Evolutionary conservation across 2,888 invertebrate genomes (phyloP).

Genomic region (Erannis defoliaria): DNA sequence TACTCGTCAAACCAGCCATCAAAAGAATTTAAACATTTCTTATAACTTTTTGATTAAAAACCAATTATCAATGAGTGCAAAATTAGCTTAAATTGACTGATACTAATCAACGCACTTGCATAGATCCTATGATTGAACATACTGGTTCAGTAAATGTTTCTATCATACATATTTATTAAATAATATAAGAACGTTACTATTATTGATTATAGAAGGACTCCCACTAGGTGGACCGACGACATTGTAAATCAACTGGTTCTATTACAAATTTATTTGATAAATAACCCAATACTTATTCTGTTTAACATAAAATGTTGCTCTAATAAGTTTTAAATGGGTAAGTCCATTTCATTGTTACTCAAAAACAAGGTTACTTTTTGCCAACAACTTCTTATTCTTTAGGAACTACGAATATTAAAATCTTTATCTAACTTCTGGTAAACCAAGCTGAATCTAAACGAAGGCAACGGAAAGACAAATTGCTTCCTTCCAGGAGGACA

Average conservation of each 20-base stretch:
- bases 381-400: background rate
- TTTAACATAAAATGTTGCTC: too few species aligned
- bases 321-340: too few species aligned
- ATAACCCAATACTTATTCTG: too few species aligned
- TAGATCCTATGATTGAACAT: conserved; percentile 19
- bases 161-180: conserved; percentile 28
- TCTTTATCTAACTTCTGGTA: background rate
- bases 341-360: too few species aligned
- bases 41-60: conserved; percentile 1
- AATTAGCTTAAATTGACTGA: conserved; percentile 19
- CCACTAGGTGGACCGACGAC: too few species aligned
- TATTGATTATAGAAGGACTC: background rate
- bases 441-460: conserved; percentile 5
- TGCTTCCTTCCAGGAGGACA: conserved; percentile 26
- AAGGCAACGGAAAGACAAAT: conserved; percentile 30
- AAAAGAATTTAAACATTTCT: background rate
- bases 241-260: too few species aligned
- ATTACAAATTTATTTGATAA: too few species aligned
- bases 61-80: conserved; percentile 9
- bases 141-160: conserved; percentile 16
- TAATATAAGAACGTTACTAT: background rate
- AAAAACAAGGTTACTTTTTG: background rate
- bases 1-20: background rate
- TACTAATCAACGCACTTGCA: conserved; percentile 13
- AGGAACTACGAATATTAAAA: conserved; percentile 5